Conservation (phyloP, 2,888 invertebrate genomes). For the Megaustenia siamemsis region DNA sequence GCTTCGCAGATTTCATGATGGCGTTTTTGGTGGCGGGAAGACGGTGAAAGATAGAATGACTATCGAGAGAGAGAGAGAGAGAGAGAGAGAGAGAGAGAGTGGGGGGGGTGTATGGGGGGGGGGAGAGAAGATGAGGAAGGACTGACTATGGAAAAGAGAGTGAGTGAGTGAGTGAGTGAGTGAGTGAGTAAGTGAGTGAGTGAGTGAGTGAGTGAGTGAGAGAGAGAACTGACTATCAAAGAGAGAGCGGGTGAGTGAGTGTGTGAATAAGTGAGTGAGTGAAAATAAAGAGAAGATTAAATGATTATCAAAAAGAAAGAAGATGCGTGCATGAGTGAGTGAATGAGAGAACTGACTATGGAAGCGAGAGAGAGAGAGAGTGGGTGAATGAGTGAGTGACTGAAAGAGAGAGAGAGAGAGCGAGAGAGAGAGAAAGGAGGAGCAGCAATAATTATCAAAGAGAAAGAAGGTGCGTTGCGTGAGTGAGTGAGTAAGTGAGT, state of each 20-base stretch:
- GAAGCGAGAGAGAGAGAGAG: not conserved
- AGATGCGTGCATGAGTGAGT: not conserved
- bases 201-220: not conserved
- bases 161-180: not conserved
- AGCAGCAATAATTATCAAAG: not conserved
- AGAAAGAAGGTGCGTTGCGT: too few species aligned
- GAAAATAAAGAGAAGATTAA: too few species aligned
- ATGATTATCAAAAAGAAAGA: too few species aligned
- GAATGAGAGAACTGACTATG: not conserved
- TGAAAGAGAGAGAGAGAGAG: not conserved
- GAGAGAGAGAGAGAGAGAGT: not conserved
- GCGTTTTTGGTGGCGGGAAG: not conserved
- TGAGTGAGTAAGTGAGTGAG: not conserved
- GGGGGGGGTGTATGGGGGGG: not conserved
- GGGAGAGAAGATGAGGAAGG: not conserved
- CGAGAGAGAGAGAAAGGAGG: constrained; percentile 24
- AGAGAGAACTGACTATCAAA: constrained; percentile 2
- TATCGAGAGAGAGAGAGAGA: not conserved
- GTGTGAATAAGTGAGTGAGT: too few species aligned
- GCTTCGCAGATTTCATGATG: not conserved
- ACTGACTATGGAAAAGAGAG: not conserved
- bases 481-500: too few species aligned
- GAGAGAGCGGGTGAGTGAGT: too few species aligned
- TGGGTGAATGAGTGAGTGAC: not conserved
- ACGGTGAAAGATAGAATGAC: too few species aligned